Evolutionary conservation across 2,888 invertebrate species (phyloP).

Genomic region (Tribolium freemani): DNA sequence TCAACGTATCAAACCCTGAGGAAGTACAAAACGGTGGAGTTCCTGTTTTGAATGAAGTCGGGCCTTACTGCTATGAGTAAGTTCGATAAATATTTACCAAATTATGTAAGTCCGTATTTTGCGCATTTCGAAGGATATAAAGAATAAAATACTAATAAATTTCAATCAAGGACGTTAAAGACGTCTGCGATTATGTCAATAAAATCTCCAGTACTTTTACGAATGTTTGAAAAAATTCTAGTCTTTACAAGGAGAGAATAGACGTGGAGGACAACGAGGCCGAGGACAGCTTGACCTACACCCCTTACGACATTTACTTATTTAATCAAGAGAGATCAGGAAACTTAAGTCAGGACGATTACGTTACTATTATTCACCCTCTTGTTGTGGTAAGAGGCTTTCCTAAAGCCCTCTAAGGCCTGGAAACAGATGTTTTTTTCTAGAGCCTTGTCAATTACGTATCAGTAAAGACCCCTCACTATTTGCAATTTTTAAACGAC

Average conservation of each 20-base stretch:
- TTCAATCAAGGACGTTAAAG: neutral
- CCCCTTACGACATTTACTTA: constrained; percentile 76
- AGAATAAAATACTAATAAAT: neutral
- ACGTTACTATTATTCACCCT: constrained; percentile 78
- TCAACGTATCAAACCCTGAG: constrained; percentile 69
- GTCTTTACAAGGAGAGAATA: constrained; percentile 87
- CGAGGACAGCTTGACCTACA: constrained; percentile 82
- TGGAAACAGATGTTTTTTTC: constrained; percentile 47
- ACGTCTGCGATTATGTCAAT: neutral
- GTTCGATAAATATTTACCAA: constrained; percentile 32
- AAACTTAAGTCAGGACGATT: constrained; percentile 81
- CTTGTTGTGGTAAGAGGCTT: constrained; percentile 75
- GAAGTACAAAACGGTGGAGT: constrained; percentile 64
- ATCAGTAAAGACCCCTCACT: constrained; percentile 75
- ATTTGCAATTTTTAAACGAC: constrained; percentile 78
- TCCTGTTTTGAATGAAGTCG: constrained; percentile 67
- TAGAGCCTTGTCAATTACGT: constrained; percentile 74
- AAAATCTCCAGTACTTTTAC: neutral
- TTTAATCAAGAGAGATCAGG: constrained; percentile 79
- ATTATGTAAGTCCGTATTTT: too few relatives aligned
- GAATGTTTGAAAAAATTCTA: constrained; percentile 62
- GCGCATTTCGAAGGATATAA: too few relatives aligned
- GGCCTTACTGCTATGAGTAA: constrained; percentile 70
- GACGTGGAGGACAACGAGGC: constrained; percentile 80
- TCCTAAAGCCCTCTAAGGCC: neutral